Evolutionary conservation across 2,113 vertebrate genomes (phyloP).

Genomic region (Balaenoptera acutorostrata): DNA sequence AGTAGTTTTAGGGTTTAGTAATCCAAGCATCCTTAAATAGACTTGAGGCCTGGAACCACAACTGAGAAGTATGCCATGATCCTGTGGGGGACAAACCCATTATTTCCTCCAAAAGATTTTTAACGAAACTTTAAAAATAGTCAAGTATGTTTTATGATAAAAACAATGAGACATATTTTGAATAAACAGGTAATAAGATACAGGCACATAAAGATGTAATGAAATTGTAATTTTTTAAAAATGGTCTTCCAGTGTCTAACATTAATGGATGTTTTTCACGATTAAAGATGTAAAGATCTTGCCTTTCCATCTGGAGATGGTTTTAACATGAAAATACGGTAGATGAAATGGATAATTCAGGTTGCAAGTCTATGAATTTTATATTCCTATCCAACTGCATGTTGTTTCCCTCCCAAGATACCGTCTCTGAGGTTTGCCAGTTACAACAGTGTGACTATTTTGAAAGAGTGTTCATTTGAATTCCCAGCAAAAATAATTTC

Average conservation of each 20-base stretch:
- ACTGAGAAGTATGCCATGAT: not conserved
- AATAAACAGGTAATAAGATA: slow-evolving; percentile 40
- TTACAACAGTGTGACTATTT: slow-evolving; percentile 31
- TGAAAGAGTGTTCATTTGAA: slow-evolving; percentile 54
- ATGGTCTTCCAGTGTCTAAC: not conserved
- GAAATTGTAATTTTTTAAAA: not conserved
- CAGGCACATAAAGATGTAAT: not conserved
- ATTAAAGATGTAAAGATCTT: slow-evolving; percentile 27
- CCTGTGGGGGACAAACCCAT: not conserved
- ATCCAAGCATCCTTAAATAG: slow-evolving; percentile 21
- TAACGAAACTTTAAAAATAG: slow-evolving; percentile 41
- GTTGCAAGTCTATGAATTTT: slow-evolving; percentile 54
- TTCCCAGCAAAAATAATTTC: slow-evolving; percentile 68
- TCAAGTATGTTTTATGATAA: not conserved
- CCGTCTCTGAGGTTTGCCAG: slow-evolving; percentile 36
- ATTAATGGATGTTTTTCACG: slow-evolving; percentile 14
- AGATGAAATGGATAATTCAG: slow-evolving; percentile 55
- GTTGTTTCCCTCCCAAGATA: slow-evolving; percentile 50
- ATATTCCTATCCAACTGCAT: slow-evolving; percentile 31
- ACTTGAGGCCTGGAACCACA: not conserved
- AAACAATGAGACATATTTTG: slow-evolving; percentile 12
- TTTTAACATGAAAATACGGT: slow-evolving; percentile 36
- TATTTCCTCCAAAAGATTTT: slow-evolving; percentile 45
- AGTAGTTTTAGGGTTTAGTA: slow-evolving; percentile 31
- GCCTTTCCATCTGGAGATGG: slow-evolving; percentile 51